These are phyloP conservation scores for Tychaedon coryphoeus DNA, from an alignment of 2,113 vertebrate genomes.

Conservation along the genomic window DNA sequence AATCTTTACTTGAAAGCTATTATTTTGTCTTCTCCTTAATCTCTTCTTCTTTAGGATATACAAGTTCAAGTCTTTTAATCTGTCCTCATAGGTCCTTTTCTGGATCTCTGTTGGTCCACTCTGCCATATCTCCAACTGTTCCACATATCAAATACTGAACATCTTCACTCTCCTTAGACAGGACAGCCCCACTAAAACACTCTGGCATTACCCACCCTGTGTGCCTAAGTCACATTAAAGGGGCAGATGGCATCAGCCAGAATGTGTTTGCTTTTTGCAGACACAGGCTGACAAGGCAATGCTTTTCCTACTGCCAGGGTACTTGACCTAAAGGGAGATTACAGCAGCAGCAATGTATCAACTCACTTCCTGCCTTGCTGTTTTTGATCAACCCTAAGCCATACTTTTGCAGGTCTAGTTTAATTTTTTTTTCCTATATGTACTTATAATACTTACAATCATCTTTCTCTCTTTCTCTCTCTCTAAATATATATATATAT, in stretches of 20 bases:
- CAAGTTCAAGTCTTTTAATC: not conserved
- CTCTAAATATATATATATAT: not conserved
- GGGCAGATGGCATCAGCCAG: not conserved
- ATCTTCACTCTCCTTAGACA: not conserved
- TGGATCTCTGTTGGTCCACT: not conserved
- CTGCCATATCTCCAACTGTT: not conserved
- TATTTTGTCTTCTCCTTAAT: not conserved
- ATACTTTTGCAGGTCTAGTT: not conserved
- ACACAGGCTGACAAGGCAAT: not conserved
- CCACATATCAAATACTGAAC: not conserved
- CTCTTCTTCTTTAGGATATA: not conserved
- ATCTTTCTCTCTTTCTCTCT: not conserved
- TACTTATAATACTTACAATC: not conserved
- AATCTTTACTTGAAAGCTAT: not conserved
- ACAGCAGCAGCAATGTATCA: not conserved
- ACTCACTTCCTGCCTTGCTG: not conserved
- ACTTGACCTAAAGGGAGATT: not conserved
- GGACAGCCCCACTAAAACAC: not conserved
- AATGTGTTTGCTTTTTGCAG: not conserved
- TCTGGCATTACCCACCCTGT: not conserved
- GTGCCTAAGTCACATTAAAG: not conserved
- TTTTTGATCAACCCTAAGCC: not conserved
- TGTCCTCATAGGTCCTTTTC: not conserved
- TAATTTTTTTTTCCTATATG: not conserved
- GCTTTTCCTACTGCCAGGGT: not conserved